Percentiles rank a stretch among this genome's conserved stretches.
These are phyloP conservation scores for Boloria selene DNA, from an alignment of 2,888 invertebrate species.

Conservation along the genomic window DNA sequence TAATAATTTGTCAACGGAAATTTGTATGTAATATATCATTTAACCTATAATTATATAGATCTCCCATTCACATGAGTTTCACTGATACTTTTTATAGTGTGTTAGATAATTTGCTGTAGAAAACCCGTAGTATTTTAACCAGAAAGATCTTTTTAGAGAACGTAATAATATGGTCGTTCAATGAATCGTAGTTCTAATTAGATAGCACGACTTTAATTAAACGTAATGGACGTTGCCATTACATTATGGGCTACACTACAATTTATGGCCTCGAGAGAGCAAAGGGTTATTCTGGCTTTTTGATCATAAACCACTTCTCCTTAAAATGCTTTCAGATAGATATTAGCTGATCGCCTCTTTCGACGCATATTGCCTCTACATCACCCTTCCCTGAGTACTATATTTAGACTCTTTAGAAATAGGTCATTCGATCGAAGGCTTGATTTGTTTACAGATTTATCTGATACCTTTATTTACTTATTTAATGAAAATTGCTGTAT, in stretches of 20 bases:
- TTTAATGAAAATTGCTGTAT: no score
- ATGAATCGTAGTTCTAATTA: conserved; percentile 23
- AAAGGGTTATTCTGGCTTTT: conserved; percentile 31
- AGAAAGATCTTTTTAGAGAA: not conserved
- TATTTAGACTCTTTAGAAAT: not conserved
- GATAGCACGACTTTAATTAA: conserved; percentile 28
- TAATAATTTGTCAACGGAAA: no score
- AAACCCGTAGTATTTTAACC: not conserved
- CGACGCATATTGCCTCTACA: conserved; percentile 5
- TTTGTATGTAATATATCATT: no score
- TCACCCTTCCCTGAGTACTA: not conserved
- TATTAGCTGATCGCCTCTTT: conserved; percentile 7
- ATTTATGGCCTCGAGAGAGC: conserved; percentile 30
- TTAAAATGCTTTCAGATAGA: conserved; percentile 19
- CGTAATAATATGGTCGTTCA: not conserved
- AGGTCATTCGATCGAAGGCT: no score
- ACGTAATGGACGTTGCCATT: conserved; percentile 29
- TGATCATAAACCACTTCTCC: conserved; percentile 29
- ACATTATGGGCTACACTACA: conserved; percentile 28
- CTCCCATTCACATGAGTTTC: no score
- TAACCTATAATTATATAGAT: no score
- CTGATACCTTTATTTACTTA: no score
- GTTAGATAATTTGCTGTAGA: no score
- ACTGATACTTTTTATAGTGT: no score
- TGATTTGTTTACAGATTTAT: no score